Conservation (phyloP, 1,140 invertebrate genomes). For the Rhagoletis zephyria region DNA sequence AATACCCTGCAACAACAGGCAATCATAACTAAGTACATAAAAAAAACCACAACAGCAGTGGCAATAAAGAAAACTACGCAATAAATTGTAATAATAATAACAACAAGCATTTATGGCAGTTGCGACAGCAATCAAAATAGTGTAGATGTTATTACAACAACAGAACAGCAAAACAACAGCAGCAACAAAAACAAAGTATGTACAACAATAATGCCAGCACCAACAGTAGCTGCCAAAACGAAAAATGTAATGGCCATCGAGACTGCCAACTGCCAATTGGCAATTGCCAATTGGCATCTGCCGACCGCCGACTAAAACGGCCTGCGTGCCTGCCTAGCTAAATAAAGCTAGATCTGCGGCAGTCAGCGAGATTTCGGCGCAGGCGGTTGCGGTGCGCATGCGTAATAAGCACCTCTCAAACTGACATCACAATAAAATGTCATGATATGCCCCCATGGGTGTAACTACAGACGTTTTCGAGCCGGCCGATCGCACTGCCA, state of each 20-base stretch:
- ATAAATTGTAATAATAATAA: slow-evolving; percentile 32
- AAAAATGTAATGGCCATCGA: slow-evolving; percentile 16
- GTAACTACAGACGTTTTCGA: slow-evolving; percentile 31
- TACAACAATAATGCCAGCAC: slow-evolving; percentile 39
- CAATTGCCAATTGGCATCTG: slow-evolving; percentile 37
- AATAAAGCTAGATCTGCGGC: background rate
- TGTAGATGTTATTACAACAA: slow-evolving; percentile 23
- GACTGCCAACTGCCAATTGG: slow-evolving; percentile 11
- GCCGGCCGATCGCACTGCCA: background rate
- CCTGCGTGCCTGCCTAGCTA: background rate
- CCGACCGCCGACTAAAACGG: background rate
- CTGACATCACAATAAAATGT: slow-evolving; percentile 74
- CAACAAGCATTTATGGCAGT: slow-evolving; percentile 1
- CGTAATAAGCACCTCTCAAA: slow-evolving; percentile 73
- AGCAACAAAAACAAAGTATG: background rate
- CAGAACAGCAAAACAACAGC: slow-evolving; percentile 6
- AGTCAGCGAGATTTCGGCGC: background rate
- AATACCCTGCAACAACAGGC: slow-evolving; percentile 64
- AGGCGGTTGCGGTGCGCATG: slow-evolving; percentile 63
- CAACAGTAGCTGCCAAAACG: slow-evolving; percentile 43
- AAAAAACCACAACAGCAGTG: background rate
- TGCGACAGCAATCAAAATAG: slow-evolving; percentile 48
- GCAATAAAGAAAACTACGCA: slow-evolving; percentile 54
- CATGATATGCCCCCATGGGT: slow-evolving; percentile 72
- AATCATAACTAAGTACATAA: background rate